Evolutionary conservation across 2,797 vertebrate species (phyloP).

Genomic region (Pampus argenteus): DNA sequence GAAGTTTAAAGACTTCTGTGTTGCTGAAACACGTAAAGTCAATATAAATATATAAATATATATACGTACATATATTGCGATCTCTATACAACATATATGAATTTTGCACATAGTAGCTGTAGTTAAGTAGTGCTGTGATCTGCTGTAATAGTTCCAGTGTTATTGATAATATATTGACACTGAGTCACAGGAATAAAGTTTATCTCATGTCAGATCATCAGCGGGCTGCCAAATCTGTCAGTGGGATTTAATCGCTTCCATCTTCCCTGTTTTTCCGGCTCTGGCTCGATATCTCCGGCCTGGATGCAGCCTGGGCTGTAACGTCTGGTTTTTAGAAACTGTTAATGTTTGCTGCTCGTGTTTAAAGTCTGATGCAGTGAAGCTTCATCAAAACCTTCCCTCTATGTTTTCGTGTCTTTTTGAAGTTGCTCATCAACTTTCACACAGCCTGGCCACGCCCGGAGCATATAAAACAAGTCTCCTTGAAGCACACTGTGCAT

Average conservation of each 20-base stretch:
- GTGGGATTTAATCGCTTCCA: conserved; percentile 66
- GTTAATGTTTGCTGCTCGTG: conserved; percentile 41
- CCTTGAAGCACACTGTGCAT: conserved; percentile 6
- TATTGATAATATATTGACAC: conserved; percentile 10
- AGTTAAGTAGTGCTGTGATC: too few species aligned
- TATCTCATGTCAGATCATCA: conserved; percentile 41
- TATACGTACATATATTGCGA: too few species aligned
- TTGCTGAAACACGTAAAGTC: too few species aligned
- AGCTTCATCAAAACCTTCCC: conserved; percentile 25
- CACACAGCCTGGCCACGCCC: conserved; percentile 2
- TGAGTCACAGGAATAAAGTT: conserved; percentile 53
- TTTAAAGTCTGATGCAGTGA: conserved; percentile 46
- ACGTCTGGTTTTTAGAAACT: too few species aligned
- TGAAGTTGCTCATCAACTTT: conserved; percentile 13
- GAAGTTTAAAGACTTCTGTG: too few species aligned
- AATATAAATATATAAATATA: too few species aligned
- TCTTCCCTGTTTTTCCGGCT: conserved; percentile 60
- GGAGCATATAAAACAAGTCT: conserved; percentile 14
- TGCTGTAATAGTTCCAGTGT: too few species aligned
- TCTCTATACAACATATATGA: too few species aligned
- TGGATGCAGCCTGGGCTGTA: background rate
- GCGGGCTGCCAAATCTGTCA: conserved; percentile 63
- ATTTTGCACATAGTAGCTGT: too few species aligned
- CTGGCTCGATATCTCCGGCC: conserved; percentile 24
- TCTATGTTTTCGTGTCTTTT: conserved; percentile 10